Percentiles rank a stretch among this genome's conserved stretches.
Evolutionary conservation across 2,888 invertebrate species (phyloP).

Genomic region (Erebia epiphron): DNA sequence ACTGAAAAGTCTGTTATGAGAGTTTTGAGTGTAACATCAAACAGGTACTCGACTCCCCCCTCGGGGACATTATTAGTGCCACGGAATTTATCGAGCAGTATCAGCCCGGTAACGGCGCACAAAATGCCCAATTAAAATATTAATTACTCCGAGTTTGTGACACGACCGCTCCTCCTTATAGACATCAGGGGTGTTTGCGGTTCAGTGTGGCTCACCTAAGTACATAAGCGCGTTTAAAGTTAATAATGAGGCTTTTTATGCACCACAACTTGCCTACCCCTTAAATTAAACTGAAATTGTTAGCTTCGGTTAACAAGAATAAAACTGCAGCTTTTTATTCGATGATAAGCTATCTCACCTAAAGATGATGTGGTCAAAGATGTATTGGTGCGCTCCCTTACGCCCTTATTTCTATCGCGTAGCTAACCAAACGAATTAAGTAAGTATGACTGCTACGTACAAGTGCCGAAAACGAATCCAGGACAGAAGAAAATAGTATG

Average conservation of each 20-base stretch:
- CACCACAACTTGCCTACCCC: background rate
- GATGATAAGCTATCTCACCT: too few species aligned
- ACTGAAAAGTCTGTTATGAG: conserved; percentile 17
- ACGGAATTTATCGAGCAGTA: conserved; percentile 77
- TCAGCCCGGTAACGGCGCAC: conserved; percentile 77
- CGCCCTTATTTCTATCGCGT: too few species aligned
- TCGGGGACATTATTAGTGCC: conserved; percentile 67
- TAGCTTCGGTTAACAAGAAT: background rate
- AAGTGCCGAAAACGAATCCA: too few species aligned
- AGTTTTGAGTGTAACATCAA: conserved; percentile 40
- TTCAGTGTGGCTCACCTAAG: conserved; percentile 20
- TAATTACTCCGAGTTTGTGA: conserved; percentile 74
- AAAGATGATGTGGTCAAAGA: too few species aligned
- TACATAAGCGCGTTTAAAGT: conserved; percentile 4
- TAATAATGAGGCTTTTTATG: conserved; percentile 6
- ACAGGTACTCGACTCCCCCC: conserved; percentile 52
- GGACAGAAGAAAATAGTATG: too few species aligned
- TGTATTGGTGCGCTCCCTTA: too few species aligned
- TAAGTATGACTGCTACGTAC: too few species aligned
- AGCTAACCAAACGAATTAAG: too few species aligned
- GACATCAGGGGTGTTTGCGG: conserved; percentile 22
- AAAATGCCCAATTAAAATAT: conserved; percentile 82
- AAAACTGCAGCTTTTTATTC: background rate
- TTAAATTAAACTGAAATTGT: background rate
- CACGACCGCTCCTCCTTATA: conserved; percentile 21